These are phyloP conservation scores for Mirza zaza DNA, from an alignment of 2,113 vertebrate genomes.

Conservation along the genomic window DNA sequence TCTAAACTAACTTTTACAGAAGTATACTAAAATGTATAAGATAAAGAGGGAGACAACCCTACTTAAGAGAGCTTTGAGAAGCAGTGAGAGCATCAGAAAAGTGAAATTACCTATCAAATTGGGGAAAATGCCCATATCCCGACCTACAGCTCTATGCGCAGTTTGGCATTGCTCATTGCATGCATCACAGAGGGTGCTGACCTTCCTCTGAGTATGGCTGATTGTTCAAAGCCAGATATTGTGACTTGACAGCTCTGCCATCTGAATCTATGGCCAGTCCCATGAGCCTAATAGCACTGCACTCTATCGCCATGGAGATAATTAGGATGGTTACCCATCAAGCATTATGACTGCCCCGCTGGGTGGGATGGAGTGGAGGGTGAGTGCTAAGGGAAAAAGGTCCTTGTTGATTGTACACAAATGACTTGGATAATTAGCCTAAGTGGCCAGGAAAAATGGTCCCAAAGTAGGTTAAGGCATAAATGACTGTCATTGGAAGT, in stretches of 20 bases:
- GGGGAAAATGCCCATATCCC: background rate
- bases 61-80: background rate
- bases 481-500: constrained; percentile 66
- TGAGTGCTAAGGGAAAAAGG: constrained; percentile 41
- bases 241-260: constrained; percentile 51
- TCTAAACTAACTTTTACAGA: background rate
- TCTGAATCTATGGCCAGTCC: constrained; percentile 47
- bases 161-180: constrained; percentile 26
- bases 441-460: constrained; percentile 42
- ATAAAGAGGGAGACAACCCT: background rate
- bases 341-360: constrained; percentile 37
- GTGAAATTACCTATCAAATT: constrained; percentile 14
- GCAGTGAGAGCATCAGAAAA: background rate
- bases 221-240: constrained; percentile 38
- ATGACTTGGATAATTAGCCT: constrained; percentile 69
- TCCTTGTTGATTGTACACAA: constrained; percentile 66
- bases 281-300: constrained; percentile 66
- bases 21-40: background rate
- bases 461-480: constrained; percentile 60
- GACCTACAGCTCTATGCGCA: background rate
- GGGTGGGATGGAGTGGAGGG: constrained; percentile 41
- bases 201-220: constrained; percentile 53
- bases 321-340: constrained; percentile 27
- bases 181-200: constrained; percentile 49
- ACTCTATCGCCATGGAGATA: constrained; percentile 72